Evolutionary conservation across 2,888 invertebrate genomes (phyloP).

Genomic region (Hemithea aestivaria): DNA sequence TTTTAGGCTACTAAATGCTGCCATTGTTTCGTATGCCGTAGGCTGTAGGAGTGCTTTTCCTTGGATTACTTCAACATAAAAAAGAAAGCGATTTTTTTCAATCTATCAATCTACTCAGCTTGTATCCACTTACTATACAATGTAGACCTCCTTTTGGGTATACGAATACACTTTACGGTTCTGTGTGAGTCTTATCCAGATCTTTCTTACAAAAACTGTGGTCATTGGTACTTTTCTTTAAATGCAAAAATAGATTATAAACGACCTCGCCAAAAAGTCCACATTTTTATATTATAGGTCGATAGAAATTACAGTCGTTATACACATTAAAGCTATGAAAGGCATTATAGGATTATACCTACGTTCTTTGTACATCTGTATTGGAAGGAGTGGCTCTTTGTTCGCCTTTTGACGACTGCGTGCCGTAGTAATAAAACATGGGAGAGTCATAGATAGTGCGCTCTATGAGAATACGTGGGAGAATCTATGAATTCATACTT

Average conservation of each 20-base stretch:
- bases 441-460: slow-evolving; percentile 2
- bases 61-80: slow-evolving; percentile 29
- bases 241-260: no score
- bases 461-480: slow-evolving; percentile 13
- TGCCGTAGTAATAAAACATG: slow-evolving; percentile 47
- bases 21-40: slow-evolving; percentile 61
- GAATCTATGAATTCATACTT: no score
- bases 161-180: no score
- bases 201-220: no score
- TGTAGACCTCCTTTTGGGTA: no score
- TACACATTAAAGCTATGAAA: slow-evolving; percentile 42
- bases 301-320: slow-evolving; percentile 27
- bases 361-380: slow-evolving; percentile 38
- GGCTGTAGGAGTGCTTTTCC: slow-evolving; percentile 29
- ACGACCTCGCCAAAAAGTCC: no score
- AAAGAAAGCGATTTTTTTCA: no score
- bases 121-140: no score
- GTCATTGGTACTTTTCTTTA: no score
- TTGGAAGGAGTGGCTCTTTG: slow-evolving; percentile 53
- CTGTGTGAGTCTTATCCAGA: no score
- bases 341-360: slow-evolving; percentile 37
- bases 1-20: slow-evolving; percentile 70
- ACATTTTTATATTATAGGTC: no score
- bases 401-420: slow-evolving; percentile 45
- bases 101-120: no score